Base-by-base conservation (phyloP, 2,888 invertebrate genomes). In the Sesamia inferens region DNA sequence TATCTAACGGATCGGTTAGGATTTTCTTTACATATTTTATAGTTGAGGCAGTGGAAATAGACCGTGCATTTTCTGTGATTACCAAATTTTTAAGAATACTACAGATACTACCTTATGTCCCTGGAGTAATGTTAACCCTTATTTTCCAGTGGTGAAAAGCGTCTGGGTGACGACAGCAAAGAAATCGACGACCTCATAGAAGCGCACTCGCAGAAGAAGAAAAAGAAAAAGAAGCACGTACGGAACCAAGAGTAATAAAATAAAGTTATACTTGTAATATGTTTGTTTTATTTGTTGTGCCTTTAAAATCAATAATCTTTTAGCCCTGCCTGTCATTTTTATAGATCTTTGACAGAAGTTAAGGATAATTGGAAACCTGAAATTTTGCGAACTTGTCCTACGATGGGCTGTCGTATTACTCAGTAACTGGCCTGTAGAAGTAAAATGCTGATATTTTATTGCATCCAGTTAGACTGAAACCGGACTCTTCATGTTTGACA, bases 161-260 rank as follows among this genome's bases (percentile, higher is more conserved):
- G 96, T 4, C 88, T 95, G 2, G 96, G 95, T 2, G 96, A 96
- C 0, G 95, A 95, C 88, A 93, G 91, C 82, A 95, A 95, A 73
- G 96, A 96, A 75, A 94, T 96, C 42, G 96, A 96, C 14, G 95
- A 96, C n/a, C 90, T 96, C 14, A 93, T 95, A 79, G 95, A 95
- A 72, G 87, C 93, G 0, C 94, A 95, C 83, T 87, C 91, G 39
- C 92, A 91, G 72, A 95, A 95, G 70, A 94, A 93, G 84, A 96
- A 96, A 90, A 96, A 96, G 87, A 95, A 96, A 86, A 95, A 94
- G 88, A 96, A 96, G 82, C 95, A 95, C 79, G 91, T 91, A 42
- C 88, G 96, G 22, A 92, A 94, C 81, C 87, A 92, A 89, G 79
- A 59, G 1, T 78, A 78, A 79, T 71, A 71, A 57, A 75, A 57